These are phyloP conservation scores for Lerista edwardsae DNA, from an alignment of 2,797 vertebrate genomes.

Conservation along the genomic window DNA sequence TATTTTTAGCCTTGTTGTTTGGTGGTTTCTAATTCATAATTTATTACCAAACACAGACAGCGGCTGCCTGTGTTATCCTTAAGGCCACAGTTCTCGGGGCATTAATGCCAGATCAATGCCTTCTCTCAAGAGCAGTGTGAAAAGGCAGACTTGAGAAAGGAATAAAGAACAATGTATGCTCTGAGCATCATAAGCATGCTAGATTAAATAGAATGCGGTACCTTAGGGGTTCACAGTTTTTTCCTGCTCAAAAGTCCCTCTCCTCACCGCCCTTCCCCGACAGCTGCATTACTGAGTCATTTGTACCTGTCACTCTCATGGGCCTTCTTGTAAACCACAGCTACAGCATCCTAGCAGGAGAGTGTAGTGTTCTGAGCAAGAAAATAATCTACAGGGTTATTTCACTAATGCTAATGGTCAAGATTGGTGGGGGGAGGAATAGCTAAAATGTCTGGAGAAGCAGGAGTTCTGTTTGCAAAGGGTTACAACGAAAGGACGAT, in stretches of 20 bases:
- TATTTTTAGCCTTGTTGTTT: slow-evolving; percentile 34
- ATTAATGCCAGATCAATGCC: slow-evolving; percentile 5
- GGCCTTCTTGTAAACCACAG: not conserved
- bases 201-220: not conserved
- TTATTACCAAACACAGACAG: slow-evolving; percentile 19
- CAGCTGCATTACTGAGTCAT: not conserved
- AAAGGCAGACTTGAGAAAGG: not conserved
- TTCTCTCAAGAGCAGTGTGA: slow-evolving; percentile 8
- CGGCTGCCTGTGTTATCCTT: slow-evolving; percentile 15
- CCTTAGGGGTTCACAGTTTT: not conserved
- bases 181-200: not conserved
- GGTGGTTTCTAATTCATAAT: slow-evolving; percentile 37
- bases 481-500: not conserved
- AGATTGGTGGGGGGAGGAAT: not conserved
- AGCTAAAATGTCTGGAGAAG: not conserved
- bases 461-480: not conserved
- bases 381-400: not conserved
- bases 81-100: slow-evolving; percentile 15
- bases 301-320: not conserved
- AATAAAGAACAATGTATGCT: not conserved
- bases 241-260: not conserved
- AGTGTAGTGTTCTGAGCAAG: not conserved
- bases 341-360: not conserved
- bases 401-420: not conserved
- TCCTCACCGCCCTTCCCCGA: not conserved